These are phyloP conservation scores for Stenotaenia linearis DNA, from an alignment of 2,888 invertebrate species.

Conservation along the genomic window DNA sequence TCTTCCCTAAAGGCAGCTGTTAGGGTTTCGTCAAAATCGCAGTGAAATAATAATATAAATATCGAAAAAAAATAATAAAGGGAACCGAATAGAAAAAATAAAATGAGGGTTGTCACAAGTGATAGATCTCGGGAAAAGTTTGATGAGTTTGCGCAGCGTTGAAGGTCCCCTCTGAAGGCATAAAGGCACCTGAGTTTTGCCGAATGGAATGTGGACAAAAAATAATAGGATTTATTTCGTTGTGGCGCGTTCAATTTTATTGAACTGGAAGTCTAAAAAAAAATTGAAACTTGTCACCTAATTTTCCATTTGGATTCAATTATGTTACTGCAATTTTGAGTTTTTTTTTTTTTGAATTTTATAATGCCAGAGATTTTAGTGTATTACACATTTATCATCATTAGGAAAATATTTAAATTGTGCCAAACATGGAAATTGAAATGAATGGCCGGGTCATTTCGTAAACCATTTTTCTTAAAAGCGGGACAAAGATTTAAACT, in stretches of 20 bases:
- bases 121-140: conserved; percentile 6
- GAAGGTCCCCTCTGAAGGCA: not conserved
- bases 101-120: conserved; percentile 17
- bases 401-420: conserved; percentile 9
- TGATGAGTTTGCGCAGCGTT: not conserved
- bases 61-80: not conserved
- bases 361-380: not conserved
- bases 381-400: conserved; percentile 17
- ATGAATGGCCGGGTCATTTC: conserved; percentile 20
- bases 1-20: not conserved
- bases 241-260: not conserved
- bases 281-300: not conserved
- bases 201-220: not conserved
- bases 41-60: not conserved
- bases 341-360: not conserved
- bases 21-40: not conserved
- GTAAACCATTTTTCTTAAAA: not conserved
- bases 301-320: conserved; percentile 6
- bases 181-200: not conserved
- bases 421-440: conserved; percentile 23
- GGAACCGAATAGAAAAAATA: not conserved
- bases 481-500: conserved; percentile 17
- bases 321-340: not conserved
- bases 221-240: not conserved
- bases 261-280: not conserved